Conservation (phyloP, 2,797 vertebrate genomes). For the Pogoniulus pusillus region DNA sequence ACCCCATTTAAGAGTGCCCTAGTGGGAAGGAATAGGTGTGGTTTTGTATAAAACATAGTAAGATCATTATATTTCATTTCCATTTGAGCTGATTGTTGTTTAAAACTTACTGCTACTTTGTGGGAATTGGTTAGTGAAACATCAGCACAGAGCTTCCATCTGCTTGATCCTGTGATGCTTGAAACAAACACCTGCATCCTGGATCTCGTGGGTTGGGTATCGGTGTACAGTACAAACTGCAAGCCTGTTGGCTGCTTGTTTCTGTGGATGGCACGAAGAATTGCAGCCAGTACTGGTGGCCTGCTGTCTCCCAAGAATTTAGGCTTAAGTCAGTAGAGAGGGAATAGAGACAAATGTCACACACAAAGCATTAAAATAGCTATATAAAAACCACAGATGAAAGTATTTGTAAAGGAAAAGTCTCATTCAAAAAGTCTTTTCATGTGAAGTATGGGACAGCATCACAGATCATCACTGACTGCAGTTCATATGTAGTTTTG, state of each 20-base stretch:
- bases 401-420: background rate
- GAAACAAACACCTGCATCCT: constrained; percentile 82
- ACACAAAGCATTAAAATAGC: background rate
- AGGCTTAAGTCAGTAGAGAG: constrained; percentile 62
- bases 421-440: background rate
- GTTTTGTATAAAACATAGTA: background rate
- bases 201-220: constrained; percentile 54
- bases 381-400: background rate
- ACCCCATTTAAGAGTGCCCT: constrained; percentile 85
- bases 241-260: constrained; percentile 77
- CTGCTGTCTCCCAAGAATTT: constrained; percentile 75
- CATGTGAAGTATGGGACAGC: background rate
- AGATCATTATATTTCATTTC: background rate
- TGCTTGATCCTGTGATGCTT: constrained; percentile 73
- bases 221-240: constrained; percentile 81
- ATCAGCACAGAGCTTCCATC: constrained; percentile 83
- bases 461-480: background rate
- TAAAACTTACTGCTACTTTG: constrained; percentile 80
- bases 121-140: constrained; percentile 74
- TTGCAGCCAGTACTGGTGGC: constrained; percentile 73
- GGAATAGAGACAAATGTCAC: background rate
- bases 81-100: background rate
- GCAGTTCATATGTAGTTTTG: background rate
- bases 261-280: constrained; percentile 79
- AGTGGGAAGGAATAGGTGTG: background rate